Evolutionary conservation across 2,888 invertebrate species (phyloP).

Genomic region (Trilocha varians): DNA sequence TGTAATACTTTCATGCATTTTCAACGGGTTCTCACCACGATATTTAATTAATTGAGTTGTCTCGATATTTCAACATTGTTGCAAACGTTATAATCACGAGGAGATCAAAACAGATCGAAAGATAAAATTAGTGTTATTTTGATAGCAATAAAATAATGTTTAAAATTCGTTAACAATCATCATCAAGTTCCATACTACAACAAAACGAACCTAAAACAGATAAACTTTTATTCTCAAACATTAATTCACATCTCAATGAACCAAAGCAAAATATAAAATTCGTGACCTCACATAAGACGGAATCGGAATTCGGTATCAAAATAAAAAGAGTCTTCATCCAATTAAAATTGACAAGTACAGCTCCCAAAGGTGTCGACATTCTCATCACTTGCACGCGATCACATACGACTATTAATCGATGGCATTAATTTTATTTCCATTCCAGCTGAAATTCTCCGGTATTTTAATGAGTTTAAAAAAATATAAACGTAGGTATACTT

Average conservation of each 20-base stretch:
- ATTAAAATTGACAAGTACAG: slow-evolving; percentile 68
- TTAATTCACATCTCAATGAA: slow-evolving; percentile 56
- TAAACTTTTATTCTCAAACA: too few species aligned
- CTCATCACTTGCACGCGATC: slow-evolving; percentile 67
- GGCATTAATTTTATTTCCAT: slow-evolving; percentile 62
- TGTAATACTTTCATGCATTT: too few species aligned
- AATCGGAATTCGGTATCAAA: slow-evolving; percentile 33
- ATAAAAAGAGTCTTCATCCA: slow-evolving; percentile 58
- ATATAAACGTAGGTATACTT: background rate
- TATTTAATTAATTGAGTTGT: too few species aligned
- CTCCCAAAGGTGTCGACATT: slow-evolving; percentile 51
- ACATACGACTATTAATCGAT: slow-evolving; percentile 57
- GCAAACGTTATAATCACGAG: too few species aligned
- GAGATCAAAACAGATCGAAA: too few species aligned
- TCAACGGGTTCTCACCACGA: too few species aligned
- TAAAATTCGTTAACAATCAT: too few species aligned
- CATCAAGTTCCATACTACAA: background rate
- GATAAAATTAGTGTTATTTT: too few species aligned
- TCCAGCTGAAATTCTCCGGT: slow-evolving; percentile 43
- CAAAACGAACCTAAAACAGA: background rate
- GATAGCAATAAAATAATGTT: too few species aligned
- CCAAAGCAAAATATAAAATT: slow-evolving; percentile 41
- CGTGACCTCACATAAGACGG: background rate
- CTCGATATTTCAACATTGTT: too few species aligned
- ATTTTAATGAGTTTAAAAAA: slow-evolving; percentile 36